A percentile compares a stretch with the other conserved stretches of the same genome.
Evolutionary conservation across 2,797 vertebrate genomes (phyloP).

Genomic region (Amniataba percoides): DNA sequence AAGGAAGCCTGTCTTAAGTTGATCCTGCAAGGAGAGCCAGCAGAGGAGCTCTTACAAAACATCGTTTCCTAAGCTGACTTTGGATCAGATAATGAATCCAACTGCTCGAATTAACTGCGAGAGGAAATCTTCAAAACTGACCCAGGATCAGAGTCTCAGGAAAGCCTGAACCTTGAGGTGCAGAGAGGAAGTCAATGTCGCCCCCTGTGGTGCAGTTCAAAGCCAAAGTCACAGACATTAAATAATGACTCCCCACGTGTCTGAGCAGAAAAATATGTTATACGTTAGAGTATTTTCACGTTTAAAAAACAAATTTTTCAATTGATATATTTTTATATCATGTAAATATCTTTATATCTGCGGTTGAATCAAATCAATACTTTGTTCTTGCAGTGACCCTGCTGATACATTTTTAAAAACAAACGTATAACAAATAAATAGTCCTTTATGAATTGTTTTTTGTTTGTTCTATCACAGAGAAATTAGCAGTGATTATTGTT

Average conservation of each 20-base stretch:
- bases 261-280: background rate
- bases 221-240: background rate
- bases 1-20: slow-evolving; percentile 5
- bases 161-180: background rate
- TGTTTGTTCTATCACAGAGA: background rate
- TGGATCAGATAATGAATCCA: slow-evolving; percentile 9
- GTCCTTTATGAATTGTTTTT: background rate
- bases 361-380: background rate
- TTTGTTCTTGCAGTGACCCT: slow-evolving; percentile 6
- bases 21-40: slow-evolving; percentile 20
- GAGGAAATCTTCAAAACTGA: background rate
- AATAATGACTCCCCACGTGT: slow-evolving; percentile 3
- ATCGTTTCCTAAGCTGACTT: background rate
- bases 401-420: background rate
- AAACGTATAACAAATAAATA: background rate
- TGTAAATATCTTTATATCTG: background rate
- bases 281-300: background rate
- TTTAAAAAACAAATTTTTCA: background rate
- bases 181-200: slow-evolving; percentile 17
- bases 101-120: background rate
- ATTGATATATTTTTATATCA: background rate
- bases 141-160: slow-evolving; percentile 15
- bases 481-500: background rate
- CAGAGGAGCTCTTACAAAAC: slow-evolving; percentile 15
- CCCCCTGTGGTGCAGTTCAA: background rate